Evolutionary conservation across 2,797 vertebrate genomes (phyloP).

Genomic region (Limnodromus scolopaceus): DNA sequence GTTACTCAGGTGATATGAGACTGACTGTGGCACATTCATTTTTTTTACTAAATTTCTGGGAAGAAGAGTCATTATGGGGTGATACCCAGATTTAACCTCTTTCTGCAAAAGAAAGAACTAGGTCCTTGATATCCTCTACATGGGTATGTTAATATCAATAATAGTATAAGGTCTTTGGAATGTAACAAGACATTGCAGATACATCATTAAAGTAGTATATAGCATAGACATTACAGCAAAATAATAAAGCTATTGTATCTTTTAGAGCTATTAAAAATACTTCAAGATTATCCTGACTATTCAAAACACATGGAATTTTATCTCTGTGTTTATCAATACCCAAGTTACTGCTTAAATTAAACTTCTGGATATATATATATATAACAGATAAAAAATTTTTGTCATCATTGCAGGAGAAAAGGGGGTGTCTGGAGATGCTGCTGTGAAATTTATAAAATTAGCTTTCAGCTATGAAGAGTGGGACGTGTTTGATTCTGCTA

Average conservation of each 20-base stretch:
- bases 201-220: not conserved
- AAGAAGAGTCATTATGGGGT: not conserved
- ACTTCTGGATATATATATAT: not conserved
- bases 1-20: not conserved
- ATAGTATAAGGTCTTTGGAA: not conserved
- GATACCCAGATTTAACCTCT: not conserved
- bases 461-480: conserved; percentile 89
- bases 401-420: conserved; percentile 78
- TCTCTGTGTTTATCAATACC: not conserved
- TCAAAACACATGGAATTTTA: not conserved
- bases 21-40: not conserved
- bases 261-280: not conserved
- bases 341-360: not conserved
- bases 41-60: not conserved
- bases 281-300: not conserved
- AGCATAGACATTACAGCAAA: not conserved
- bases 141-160: not conserved
- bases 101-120: not conserved
- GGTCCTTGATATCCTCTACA: not conserved
- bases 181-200: not conserved
- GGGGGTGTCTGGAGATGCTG: conserved; percentile 82
- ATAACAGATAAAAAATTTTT: not conserved
- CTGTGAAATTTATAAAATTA: conserved; percentile 88
- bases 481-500: conserved; percentile 81
- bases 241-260: not conserved